Evolutionary conservation across 2,797 vertebrate genomes (phyloP), one percentile per base, ranked within the genome.

Genomic region (Chrysolophus pictus): DNA sequence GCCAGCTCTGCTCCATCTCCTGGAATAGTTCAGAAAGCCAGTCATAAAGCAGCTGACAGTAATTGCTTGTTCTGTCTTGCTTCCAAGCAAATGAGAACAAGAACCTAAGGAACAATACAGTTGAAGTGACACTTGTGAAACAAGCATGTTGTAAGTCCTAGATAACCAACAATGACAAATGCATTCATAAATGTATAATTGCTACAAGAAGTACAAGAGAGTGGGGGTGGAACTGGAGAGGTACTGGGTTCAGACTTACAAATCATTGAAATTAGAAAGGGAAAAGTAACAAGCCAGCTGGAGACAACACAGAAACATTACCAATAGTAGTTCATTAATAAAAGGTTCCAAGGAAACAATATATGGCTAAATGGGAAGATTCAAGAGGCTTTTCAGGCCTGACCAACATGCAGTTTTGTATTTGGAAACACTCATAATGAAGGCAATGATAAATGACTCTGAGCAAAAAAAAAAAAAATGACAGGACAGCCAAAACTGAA

Each of bases 61-160:
- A 68, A 92, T 74, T 85, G 64, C 84, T 85, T 26, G 56, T 73
- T 70, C 93, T 90, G 91, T 75, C 76, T 73, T 60, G n/a, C 81
- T 92, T 74, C 87, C 87, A 58, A 87, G 82, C 14, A 70, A 14
- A 77, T 83, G 60, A 84, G 75, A 93, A 71, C 6, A 35, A 88
- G 88, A 44, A 65, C 33, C 67, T 74, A 53, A 92, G 92, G 71
- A 89, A 96, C 91, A 96, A 94, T 76, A 80, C 84, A 75, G 62
- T 24, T 89, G 82, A 69, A 93, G 58, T 63, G 69, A 75, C 89
- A 85, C 78, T 93, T 63, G 89, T 91, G 92, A 94, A 74, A 70
- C 58, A 19, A 93, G 74, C 73, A 60, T 81, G 88, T 87, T 91
- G 31, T 42, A 55, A 75, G 63, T 88, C 88, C 70, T 23, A 15